These are phyloP conservation scores for Charanyca ferruginea DNA, from an alignment of 2,888 invertebrate genomes.

Conservation along the genomic window DNA sequence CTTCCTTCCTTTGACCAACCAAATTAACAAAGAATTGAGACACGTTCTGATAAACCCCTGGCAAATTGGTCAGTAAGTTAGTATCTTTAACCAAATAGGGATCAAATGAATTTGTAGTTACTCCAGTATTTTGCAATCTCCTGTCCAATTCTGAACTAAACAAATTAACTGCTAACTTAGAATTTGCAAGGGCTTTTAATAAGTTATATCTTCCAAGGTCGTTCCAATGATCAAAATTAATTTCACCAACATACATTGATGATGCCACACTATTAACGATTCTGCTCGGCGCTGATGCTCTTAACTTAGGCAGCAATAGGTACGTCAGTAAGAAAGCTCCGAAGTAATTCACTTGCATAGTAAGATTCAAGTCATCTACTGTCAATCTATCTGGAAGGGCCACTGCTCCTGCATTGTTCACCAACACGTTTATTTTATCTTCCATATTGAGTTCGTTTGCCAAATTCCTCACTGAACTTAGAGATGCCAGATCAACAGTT, in stretches of 20 bases:
- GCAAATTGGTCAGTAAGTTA: conserved; percentile 74
- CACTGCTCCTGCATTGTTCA: conserved; percentile 92
- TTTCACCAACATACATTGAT: conserved; percentile 88
- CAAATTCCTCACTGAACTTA: conserved; percentile 90
- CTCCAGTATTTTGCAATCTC: conserved; percentile 89
- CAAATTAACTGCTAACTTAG: conserved; percentile 92
- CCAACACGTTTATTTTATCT: conserved; percentile 85
- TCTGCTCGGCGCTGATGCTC: conserved; percentile 90
- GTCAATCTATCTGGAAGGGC: conserved; percentile 86
- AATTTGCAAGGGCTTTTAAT: conserved; percentile 76
- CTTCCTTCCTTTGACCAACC: conserved; percentile 80
- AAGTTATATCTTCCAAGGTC: conserved; percentile 78
- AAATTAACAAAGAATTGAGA: conserved; percentile 74
- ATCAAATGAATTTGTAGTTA: conserved; percentile 93
- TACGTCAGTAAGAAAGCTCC: conserved; percentile 94
- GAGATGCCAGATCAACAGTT: conserved; percentile 83
- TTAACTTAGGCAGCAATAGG: conserved; percentile 90
- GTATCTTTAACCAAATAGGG: conserved; percentile 83
- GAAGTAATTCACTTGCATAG: conserved; percentile 94
- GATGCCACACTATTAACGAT: conserved; percentile 92
- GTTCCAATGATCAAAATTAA: conserved; percentile 84
- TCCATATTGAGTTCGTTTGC: conserved; percentile 84
- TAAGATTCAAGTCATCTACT: conserved; percentile 92
- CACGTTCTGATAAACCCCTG: conserved; percentile 67
- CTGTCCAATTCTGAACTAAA: conserved; percentile 92